Percentiles rank a stretch among this genome's conserved stretches.
Conservation (phyloP, 2,113 vertebrate genomes). For the Chaetodon trifascialis region DNA sequence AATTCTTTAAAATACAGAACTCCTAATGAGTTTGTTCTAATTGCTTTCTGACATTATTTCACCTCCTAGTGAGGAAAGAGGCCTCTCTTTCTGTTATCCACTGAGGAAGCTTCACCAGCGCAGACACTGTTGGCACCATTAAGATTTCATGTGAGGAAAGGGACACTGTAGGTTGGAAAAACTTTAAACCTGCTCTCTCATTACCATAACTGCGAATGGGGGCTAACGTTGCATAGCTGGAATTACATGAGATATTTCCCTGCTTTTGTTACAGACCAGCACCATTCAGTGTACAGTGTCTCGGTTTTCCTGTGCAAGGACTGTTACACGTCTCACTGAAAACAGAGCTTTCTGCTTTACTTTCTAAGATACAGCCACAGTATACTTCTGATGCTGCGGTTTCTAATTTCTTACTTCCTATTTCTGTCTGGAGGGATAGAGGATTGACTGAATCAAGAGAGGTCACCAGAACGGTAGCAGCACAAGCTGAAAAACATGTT, state of each 20-base stretch:
- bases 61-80: neutral
- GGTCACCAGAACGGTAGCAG: neutral
- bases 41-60: constrained; percentile 1
- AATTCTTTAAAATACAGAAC: neutral
- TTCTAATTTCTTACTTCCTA: neutral
- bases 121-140: constrained; percentile 37
- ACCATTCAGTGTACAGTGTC: neutral
- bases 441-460: neutral
- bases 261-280: constrained; percentile 2
- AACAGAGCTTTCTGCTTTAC: neutral
- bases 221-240: constrained; percentile 29
- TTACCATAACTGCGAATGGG: constrained; percentile 41
- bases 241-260: constrained; percentile 18
- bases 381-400: neutral
- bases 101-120: neutral
- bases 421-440: neutral
- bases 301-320: neutral
- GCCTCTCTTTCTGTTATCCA: constrained; percentile 16
- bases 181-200: constrained; percentile 36
- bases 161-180: constrained; percentile 26
- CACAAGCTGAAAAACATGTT: neutral
- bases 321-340: neutral
- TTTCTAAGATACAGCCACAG: neutral
- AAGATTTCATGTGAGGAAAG: constrained; percentile 58
- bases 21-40: neutral